phyloP scores from a whole-genome alignment of 2,797 vertebrate genomes.

The Callimico goeldii region DNA sequence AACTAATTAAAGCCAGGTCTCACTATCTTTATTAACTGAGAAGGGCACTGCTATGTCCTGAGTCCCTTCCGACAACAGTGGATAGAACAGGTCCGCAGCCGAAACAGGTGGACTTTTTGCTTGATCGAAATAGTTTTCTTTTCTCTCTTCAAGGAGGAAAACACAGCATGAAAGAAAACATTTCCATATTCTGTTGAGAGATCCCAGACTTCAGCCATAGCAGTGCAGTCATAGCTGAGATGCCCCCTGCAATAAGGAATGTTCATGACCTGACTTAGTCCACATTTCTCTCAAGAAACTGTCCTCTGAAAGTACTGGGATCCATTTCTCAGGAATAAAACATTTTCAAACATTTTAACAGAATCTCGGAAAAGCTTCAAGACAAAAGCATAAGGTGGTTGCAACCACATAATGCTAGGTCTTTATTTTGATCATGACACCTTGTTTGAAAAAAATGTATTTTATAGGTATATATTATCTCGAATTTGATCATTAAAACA shows the following conservation, averaged over 20 bases:
- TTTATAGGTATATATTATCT: neutral
- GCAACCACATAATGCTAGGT: neutral
- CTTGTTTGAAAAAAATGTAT: neutral
- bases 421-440: neutral
- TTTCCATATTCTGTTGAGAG: neutral
- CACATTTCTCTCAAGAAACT: neutral
- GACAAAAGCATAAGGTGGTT: constrained; percentile 13
- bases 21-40: neutral
- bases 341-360: neutral
- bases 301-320: neutral
- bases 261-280: neutral
- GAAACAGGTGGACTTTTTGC: fast-evolving
- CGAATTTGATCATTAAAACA: neutral
- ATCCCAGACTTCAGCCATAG: fast-evolving
- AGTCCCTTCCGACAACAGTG: fast-evolving
- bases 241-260: fast-evolving
- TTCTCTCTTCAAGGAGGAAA: neutral
- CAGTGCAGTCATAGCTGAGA: fast-evolving
- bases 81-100: fast-evolving
- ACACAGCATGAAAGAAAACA: fast-evolving
- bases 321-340: neutral
- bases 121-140: neutral
- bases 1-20: no score
- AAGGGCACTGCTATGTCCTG: fast-evolving
- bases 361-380: neutral